phyloP scores from a whole-genome alignment of 2,888 invertebrate genomes.

The Ceriagrion tenellum region DNA sequence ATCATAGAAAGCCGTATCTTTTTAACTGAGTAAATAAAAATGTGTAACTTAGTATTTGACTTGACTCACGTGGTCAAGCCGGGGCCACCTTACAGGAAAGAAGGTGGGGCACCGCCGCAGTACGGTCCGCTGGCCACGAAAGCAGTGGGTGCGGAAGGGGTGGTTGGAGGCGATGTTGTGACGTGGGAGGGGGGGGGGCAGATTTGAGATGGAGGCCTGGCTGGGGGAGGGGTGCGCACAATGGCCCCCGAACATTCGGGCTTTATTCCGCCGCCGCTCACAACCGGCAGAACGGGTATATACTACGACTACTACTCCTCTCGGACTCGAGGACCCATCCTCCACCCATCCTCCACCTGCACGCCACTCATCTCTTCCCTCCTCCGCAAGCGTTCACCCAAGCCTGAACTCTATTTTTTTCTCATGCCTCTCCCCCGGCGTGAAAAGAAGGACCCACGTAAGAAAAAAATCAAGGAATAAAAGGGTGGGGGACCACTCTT shows the following conservation, averaged over 20 bases:
- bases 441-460: background rate
- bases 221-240: background rate
- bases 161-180: background rate
- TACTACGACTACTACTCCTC: background rate
- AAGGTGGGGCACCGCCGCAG: background rate
- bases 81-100: background rate
- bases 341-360: background rate
- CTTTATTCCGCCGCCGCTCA: background rate
- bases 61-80: no score
- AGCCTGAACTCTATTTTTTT: background rate
- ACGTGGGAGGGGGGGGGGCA: background rate
- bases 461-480: background rate
- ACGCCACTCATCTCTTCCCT: background rate
- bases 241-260: background rate
- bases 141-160: background rate
- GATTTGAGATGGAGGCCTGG: background rate
- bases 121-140: background rate
- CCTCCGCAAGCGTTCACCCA: background rate
- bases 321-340: background rate
- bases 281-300: conserved; percentile 30
- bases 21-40: no score
- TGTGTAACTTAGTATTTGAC: no score
- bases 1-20: no score
- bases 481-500: background rate
- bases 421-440: background rate